Evolutionary conservation across 1,140 invertebrate genomes (phyloP).

Genomic region (Himalopsyche phryganea): DNA sequence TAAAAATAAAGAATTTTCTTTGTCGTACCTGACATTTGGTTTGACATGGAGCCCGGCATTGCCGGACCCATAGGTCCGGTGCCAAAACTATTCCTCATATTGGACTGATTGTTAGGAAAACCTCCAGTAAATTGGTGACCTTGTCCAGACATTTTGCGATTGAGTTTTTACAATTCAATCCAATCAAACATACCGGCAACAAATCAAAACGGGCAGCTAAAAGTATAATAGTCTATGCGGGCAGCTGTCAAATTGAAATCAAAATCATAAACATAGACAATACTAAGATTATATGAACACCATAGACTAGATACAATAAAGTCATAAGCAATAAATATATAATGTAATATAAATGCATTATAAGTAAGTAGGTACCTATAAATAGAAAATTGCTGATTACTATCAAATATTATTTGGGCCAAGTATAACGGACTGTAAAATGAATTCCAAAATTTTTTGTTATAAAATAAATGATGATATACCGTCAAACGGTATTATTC

Average conservation of each 20-base stretch:
- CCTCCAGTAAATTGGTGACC: slow-evolving; percentile 50
- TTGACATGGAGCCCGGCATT: slow-evolving; percentile 44
- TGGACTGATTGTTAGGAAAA: slow-evolving; percentile 44
- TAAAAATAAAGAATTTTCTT: no score
- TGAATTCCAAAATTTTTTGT: no score
- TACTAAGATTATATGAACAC: not conserved
- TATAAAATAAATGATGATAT: no score
- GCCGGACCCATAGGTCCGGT: slow-evolving; percentile 44
- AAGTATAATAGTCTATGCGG: not conserved
- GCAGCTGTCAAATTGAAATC: not conserved
- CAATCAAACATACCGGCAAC: not conserved
- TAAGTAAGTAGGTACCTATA: no score
- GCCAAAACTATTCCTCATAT: slow-evolving; percentile 46
- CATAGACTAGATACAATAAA: not conserved
- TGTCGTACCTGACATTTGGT: slow-evolving; percentile 44
- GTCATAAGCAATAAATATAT: no score
- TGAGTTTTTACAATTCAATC: not conserved
- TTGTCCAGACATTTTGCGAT: slow-evolving; percentile 43
- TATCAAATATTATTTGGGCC: no score
- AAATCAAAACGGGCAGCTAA: not conserved
- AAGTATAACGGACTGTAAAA: no score
- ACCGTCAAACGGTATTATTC: no score
- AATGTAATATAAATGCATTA: no score
- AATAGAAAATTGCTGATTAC: no score
- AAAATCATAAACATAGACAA: not conserved